A percentile compares a stretch with the other conserved stretches of the same genome.
These are phyloP conservation scores for Ceyx melanurus DNA, from an alignment of 2,113 vertebrate genomes.

Conservation along the genomic window DNA sequence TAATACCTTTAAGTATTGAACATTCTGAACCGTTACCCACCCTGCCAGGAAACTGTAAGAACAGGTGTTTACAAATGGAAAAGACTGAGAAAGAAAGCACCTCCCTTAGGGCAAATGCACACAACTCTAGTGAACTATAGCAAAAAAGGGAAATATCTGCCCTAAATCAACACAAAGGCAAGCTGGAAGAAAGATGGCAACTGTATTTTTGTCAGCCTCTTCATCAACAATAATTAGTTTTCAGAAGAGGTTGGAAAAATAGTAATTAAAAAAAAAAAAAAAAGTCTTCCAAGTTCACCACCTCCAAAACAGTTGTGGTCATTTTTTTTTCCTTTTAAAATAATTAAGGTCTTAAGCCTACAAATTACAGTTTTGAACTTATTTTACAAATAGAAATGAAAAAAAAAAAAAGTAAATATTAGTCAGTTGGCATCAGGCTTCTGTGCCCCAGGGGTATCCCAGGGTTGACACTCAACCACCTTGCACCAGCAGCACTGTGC, in stretches of 20 bases:
- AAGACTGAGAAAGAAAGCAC: not conserved
- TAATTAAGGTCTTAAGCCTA: not conserved
- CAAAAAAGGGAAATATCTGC: not conserved
- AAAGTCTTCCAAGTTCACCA: not conserved
- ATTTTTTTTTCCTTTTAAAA: not conserved
- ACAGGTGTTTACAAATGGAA: not conserved
- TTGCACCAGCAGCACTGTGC: not conserved
- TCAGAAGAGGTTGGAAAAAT: not conserved
- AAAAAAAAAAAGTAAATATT: not conserved
- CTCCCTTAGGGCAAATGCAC: not conserved
- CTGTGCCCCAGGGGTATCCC: not conserved
- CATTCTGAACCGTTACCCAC: not conserved
- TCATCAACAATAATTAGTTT: not conserved
- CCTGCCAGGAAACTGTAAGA: not conserved
- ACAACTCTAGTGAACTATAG: not conserved
- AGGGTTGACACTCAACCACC: not conserved
- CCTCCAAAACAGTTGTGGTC: not conserved
- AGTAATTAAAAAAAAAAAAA: not conserved
- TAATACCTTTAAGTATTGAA: not conserved
- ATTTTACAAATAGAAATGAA: not conserved
- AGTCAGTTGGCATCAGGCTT: not conserved
- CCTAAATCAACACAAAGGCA: slow-evolving; percentile 15
- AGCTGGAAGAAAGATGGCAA: slow-evolving; percentile 31
- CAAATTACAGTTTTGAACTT: not conserved
- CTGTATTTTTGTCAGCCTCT: not conserved